Conservation (phyloP, 1,140 invertebrate species). For the Calliopsis andreniformis region DNA sequence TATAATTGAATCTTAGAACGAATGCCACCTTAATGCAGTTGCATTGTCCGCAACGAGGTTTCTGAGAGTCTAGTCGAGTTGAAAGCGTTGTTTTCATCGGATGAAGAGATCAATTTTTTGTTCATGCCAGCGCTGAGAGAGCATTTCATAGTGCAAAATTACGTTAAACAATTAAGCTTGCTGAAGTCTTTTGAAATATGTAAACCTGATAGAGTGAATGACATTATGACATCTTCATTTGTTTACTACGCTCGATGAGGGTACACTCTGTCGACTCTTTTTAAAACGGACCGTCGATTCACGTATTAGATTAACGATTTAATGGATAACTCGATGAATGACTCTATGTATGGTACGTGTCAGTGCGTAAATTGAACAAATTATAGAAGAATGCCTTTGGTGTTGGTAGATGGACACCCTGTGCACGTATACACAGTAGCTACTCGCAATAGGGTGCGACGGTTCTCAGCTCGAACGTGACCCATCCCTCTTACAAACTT, state of each 20-base stretch:
- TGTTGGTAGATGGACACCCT: slow-evolving; percentile 67
- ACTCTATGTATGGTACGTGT: slow-evolving; percentile 72
- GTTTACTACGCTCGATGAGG: slow-evolving; percentile 23
- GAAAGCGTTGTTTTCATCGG: background rate
- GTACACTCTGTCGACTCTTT: slow-evolving; percentile 28
- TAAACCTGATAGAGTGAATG: background rate
- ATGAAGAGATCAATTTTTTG: background rate
- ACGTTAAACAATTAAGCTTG: slow-evolving; percentile 7
- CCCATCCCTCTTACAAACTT: background rate
- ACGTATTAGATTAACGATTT: slow-evolving; percentile 76
- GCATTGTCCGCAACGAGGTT: background rate
- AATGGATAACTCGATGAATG: slow-evolving; percentile 78
- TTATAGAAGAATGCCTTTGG: slow-evolving; percentile 77
- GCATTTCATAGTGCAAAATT: too few relatives aligned
- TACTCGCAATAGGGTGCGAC: slow-evolving; percentile 37
- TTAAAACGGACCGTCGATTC: slow-evolving; percentile 59
- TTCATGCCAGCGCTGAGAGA: background rate
- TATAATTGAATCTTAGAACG: slow-evolving; percentile 1
- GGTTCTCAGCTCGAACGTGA: slow-evolving; percentile 46
- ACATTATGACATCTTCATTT: slow-evolving; percentile 31
- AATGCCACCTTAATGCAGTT: background rate
- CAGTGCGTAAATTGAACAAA: slow-evolving; percentile 79
- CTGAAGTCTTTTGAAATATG: background rate
- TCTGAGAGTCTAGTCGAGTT: background rate
- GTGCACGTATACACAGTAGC: slow-evolving; percentile 54